Base-by-base conservation (phyloP, 2,113 vertebrate genomes). In the Stercorarius parasiticus region DNA sequence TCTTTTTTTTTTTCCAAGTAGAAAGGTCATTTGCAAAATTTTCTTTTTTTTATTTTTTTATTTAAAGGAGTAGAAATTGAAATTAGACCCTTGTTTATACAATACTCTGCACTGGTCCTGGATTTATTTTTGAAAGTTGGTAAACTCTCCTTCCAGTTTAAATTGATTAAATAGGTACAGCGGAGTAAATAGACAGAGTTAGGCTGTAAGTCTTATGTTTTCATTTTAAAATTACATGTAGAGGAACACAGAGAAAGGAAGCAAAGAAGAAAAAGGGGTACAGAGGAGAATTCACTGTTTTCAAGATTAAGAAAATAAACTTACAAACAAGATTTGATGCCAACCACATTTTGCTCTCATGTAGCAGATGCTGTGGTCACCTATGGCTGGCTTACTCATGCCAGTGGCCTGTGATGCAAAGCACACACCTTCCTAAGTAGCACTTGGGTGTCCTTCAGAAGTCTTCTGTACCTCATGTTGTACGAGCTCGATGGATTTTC, bases 161-260 rank as follows among this genome's bases (percentile, higher is more conserved):
- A 97, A 98, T 98, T 98, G 96, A 97, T 96, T 98, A 98, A 98
- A 97, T 97, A 97, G 91, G 71, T 97, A 96, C 98, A 98, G 97
- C 98, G 98, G 98, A 98, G 80, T 97, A 98, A 98, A 97, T 96
- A 95, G 86, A 89, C 43, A 50, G 79, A 74, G 69, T 71, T 38
- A 88, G 71, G 30, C 66, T 89, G 82, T 43, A 49, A 34, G 65
- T 92, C 95, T 88, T 97, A 88, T 97, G 96, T 97, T 98, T 98
- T 90, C 96, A 97, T 82, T 98, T 98, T 97, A 96, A 96, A 96
- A 93, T 95, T 97, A 96, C 79, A 85, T 89, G 64, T 94, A 85
- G 61, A 97, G 82, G 80, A 95, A 86, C 85, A 93, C 43, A 82
- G 82, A 86, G 85, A 85, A 93, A 94, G 94, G 92, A 95, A 97